Base-by-base conservation (phyloP, 2,888 invertebrate species). In the Microplitis manilae region DNA sequence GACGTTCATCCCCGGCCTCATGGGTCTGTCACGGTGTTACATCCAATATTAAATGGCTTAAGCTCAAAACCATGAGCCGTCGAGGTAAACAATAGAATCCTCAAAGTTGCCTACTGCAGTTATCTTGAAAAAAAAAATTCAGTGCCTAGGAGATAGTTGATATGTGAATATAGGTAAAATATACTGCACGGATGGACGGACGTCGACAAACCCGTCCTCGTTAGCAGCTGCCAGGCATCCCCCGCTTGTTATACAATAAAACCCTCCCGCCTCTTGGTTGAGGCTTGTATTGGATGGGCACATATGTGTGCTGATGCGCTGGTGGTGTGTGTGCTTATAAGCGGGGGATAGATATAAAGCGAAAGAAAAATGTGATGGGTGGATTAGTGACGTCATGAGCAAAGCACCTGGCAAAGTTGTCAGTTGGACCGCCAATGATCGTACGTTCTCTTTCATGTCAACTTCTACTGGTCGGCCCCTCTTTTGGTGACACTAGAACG, bases 301-400 rank as follows among this genome's bases (percentile, higher is more conserved):
- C 30, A 30, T 30, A 50, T 50, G 50, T 50, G 50, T 50, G 50
- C 13, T 8, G 13, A 5, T 50, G 13, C 50, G 50, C 9, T 50
- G 50, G 50, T 69, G 65, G 62, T 30, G 30, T 30, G 30, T 30
- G 30, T 72, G 68, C 76, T 60, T 41, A 60, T 68, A 75, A 30
- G 30, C 78, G 72, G 76, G 76, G 79, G 76, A 80, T 79, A 78
- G 30, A 30, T 30, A 30, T 30, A 30, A 30, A 30, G 30, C 74
- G 83, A 84, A 83, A 79, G 76, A 81, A 79, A 84, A 84, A 83
- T 76, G 83, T 83, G 86, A 87, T 88, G 88, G 88, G 85, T 88
- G 89, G 88, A 88, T 89, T 89, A 90, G 86, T 87, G 87, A 89
- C 88, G 89, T 89, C 88, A 89, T 84, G 83, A 82, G 82, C 83